Evolutionary conservation across 2,113 vertebrate genomes (phyloP).

Genomic region (Poeciliopsis retropinna): DNA sequence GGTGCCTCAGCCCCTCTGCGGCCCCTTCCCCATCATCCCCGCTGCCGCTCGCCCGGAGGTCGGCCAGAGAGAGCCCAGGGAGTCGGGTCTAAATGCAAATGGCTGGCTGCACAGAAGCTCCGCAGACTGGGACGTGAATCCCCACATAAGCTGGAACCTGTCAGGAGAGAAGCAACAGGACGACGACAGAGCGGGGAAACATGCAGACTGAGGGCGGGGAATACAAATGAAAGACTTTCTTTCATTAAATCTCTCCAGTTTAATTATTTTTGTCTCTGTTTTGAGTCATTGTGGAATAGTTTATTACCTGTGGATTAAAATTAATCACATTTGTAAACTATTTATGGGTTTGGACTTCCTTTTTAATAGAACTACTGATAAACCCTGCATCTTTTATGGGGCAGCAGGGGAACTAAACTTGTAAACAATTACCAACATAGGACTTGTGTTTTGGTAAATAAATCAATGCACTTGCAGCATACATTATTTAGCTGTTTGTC

Average conservation of each 20-base stretch:
- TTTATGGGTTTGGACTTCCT: conserved; percentile 41
- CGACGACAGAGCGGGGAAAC: conserved; percentile 15
- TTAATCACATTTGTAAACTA: conserved; percentile 29
- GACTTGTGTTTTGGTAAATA: conserved; percentile 58
- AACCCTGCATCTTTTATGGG: conserved; percentile 11
- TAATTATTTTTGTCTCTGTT: not conserved
- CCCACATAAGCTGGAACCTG: conserved; percentile 31
- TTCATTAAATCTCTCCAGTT: conserved; percentile 25
- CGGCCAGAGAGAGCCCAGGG: conserved; percentile 46
- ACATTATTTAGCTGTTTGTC: conserved; percentile 57
- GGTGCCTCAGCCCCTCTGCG: conserved; percentile 41
- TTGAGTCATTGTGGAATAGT: conserved; percentile 17
- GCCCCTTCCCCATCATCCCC: conserved; percentile 53
- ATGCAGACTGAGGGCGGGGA: conserved; percentile 17
- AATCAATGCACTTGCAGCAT: conserved; percentile 42
- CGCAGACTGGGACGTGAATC: conserved; percentile 48
- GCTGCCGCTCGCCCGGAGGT: conserved; percentile 36
- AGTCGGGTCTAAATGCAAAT: conserved; percentile 19
- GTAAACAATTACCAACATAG: conserved; percentile 51
- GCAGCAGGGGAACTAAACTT: conserved; percentile 29
- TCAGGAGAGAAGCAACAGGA: conserved; percentile 27
- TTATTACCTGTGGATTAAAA: conserved; percentile 22
- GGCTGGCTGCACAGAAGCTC: conserved; percentile 52
- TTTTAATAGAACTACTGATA: conserved; percentile 19
- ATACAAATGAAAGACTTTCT: conserved; percentile 30